These are phyloP conservation scores for Drosophila paucipuncta DNA, from an alignment of 2,888 invertebrate genomes.

Conservation along the genomic window DNA sequence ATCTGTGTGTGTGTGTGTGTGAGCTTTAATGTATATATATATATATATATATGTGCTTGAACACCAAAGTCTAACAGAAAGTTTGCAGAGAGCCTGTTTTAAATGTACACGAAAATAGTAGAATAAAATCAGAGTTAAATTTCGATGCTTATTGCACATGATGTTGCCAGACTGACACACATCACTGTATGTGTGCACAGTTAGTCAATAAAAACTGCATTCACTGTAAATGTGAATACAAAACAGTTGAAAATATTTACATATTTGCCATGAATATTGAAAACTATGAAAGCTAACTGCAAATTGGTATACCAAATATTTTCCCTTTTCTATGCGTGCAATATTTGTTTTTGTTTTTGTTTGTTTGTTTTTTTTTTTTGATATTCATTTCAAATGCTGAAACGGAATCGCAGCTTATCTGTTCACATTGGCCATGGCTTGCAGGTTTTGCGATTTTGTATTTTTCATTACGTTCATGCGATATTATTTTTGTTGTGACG, in stretches of 20 bases:
- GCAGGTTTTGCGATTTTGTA: constrained; percentile 12
- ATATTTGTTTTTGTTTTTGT: neutral
- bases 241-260: constrained; percentile 21
- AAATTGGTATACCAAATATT: neutral
- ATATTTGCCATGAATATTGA: constrained; percentile 37
- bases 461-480: constrained; percentile 24
- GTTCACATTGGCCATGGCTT: constrained; percentile 33
- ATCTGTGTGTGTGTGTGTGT: neutral
- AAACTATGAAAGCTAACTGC: constrained; percentile 11
- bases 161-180: neutral
- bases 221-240: neutral
- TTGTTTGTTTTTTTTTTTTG: neutral
- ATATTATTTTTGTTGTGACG: constrained; percentile 36
- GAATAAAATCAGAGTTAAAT: neutral
- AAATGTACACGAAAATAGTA: neutral
- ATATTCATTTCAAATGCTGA: constrained; percentile 13
- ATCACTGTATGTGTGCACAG: neutral
- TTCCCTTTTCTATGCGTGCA: neutral
- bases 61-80: neutral
- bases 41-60: neutral
- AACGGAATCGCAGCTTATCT: constrained; percentile 60
- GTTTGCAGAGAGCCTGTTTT: neutral
- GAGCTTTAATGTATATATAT: neutral
- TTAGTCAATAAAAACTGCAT: constrained; percentile 18
- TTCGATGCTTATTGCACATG: constrained; percentile 11